Base-by-base conservation (phyloP, 2,888 invertebrate species). In the Caenorhabditis angaria region DNA sequence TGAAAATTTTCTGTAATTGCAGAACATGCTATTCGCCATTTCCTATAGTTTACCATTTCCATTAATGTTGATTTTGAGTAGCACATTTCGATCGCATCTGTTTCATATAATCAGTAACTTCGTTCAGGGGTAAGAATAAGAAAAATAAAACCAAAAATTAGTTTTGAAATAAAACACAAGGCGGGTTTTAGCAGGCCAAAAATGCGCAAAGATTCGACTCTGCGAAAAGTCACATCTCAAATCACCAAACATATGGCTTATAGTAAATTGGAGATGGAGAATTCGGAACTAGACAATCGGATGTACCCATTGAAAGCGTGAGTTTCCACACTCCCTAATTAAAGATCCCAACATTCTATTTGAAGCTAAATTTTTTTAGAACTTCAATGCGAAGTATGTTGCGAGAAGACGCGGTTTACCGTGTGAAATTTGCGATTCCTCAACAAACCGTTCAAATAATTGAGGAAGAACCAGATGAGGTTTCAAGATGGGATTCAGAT, bases 251-350 rank as follows among this genome's bases (percentile, higher is more conserved):
- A 70, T 32, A 68, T 81, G 35, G 79, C 78, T 3, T 81, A 66
- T 58, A 78, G 78, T 28, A 81, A 81, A 54, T 58, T 81, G 35
- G 81, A 81, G 66, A 76, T 81, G 78, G 81, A 81, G 27, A 81
- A 81, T 48, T 75, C 76, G 1, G 81, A 81, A 47, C 53, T 79
- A 20, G 81, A 80, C 22, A 79, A 81, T 29, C 54, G 79, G 20
- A 35, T 73, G n/a, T 68, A 63, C 29, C 22, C 60, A n/a, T 22
- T 32, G 14, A 67, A 61, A 28, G 5, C 55, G 71, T 66, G 18
- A 55, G 27, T 27, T 32, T 29, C 12, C 25, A n/a, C n/a, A n/a
- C n/a, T n/a, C n/a, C n/a, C n/a, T n/a, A n/a, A n/a, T n/a, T n/a
- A n/a, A n/a, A n/a, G n/a, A n/a, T n/a, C n/a, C n/a, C n/a, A n/a